Base-by-base conservation (phyloP, 2,113 vertebrate species). In the Ophthalmotilapia sp. region DNA sequence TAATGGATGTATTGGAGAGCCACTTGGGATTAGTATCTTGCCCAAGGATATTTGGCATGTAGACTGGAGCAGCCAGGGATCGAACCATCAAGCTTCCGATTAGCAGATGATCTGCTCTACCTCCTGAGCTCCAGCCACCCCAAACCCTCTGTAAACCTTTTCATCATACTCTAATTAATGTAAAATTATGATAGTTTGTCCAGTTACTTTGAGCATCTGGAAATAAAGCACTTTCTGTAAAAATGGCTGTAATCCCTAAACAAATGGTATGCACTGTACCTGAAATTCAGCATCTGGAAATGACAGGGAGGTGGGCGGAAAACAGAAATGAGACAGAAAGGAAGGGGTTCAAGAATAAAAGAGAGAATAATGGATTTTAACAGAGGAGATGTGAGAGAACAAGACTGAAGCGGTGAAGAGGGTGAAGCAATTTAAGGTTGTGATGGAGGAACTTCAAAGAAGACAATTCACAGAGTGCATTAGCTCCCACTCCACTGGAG, bases 81-180 rank as follows among this genome's bases (percentile, higher is more conserved):
- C 1, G 1, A 58, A 1, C 56, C 7, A 58, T 9, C 14, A 31
- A 31, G 7, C 7, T 0, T 58, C 23, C 0, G 14, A 58, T 58
- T 31, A 58, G 5, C 7, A 17, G 26, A 31, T 58, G 56, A 58
- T 29, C 56, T 0, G 8, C 26, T 58, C 56, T 3, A 31, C 26
- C 26, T 58, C 56, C 26, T 58, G 26, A 31, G 14, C 56, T 58
- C 13, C 56, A 58, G 26, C 56, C 23, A 26, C 23, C 56, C 55
- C 56, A 10, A 60, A 19, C 12, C 21, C 54, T 26, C 15, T 17
- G 56, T 60, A 31, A 60, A 19, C 8, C 29, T 10, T 10, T 60
- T 33, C 29, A 60, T 60, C 0, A 0, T 33, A 33, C 23, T 60
- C 15, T 60, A 60, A 60, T 60, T 60, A n/a, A 65, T 65, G 10